phyloP scores from a whole-genome alignment of 2,113 vertebrate genomes.

The Eidolon helvum region DNA sequence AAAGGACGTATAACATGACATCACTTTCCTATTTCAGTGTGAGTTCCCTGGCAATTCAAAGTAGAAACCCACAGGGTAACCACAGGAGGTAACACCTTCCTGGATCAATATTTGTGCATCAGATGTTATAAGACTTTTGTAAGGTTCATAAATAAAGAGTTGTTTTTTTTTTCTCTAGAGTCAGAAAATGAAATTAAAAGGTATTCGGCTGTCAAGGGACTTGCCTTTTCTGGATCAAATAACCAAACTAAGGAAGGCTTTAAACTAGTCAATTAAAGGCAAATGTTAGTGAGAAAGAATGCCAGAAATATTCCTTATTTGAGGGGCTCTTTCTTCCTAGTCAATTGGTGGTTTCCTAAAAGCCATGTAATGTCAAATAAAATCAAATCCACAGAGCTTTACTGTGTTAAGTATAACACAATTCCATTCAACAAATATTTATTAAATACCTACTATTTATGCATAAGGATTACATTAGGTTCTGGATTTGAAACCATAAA shows the following conservation, averaged over 20 bases:
- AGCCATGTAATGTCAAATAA: constrained; percentile 41
- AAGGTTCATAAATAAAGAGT: constrained; percentile 75
- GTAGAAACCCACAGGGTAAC: constrained; percentile 63
- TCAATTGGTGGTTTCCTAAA: constrained; percentile 53
- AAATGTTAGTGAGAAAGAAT: constrained; percentile 76
- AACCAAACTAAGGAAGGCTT: constrained; percentile 73
- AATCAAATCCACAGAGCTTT: constrained; percentile 22
- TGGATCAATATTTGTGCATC: constrained; percentile 77
- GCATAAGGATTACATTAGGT: background rate
- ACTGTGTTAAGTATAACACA: constrained; percentile 17
- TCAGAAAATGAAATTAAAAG: constrained; percentile 73
- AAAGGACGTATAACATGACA: constrained; percentile 43
- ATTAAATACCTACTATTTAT: background rate
- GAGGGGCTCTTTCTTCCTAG: background rate
- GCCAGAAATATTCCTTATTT: constrained; percentile 71
- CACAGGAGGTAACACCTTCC: constrained; percentile 69
- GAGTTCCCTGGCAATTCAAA: constrained; percentile 67
- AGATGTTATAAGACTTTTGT: constrained; percentile 75
- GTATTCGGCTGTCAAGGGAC: constrained; percentile 72
- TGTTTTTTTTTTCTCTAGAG: constrained; percentile 51
- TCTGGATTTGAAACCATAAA: background rate
- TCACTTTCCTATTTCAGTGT: constrained; percentile 53
- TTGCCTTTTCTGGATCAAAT: constrained; percentile 77
- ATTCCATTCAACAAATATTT: background rate
- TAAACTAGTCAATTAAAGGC: constrained; percentile 83